Evolutionary conservation across 2,113 vertebrate species (phyloP), one percentile per base, ranked within the genome.

Genomic region (Scartelaos histophorus): DNA sequence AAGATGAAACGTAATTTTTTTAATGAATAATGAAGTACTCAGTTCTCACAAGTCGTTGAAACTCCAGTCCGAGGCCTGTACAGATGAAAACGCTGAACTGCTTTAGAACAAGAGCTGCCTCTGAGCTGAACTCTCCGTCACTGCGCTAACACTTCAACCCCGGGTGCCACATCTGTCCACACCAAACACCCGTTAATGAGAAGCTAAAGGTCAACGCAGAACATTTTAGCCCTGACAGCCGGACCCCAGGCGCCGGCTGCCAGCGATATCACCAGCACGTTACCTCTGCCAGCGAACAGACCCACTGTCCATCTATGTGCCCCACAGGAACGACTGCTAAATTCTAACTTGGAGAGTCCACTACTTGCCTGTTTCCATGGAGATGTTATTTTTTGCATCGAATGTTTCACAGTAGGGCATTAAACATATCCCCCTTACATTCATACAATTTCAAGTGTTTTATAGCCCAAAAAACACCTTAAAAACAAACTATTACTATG

Each of bases 161-260:
- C 25, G 54, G 73, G 35, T 46, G 51, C 76, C 79, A 80, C 89
- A 91, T 82, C 79, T 88, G 87, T 84, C 57, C 34, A 29, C 66
- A 70, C 1, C 0, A 75, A 81, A 80, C 66, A 25, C 66, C n/a
- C 81, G 82, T 79, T 87, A 92, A 91, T 89, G 70, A 81, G 85
- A 84, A 73, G 69, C 76, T 67, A 92, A 93, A 94, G 92, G 92
- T 94, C 91, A 93, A 64, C 38, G 74, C 74, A 69, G 82, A 88
- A 90, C 81, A 86, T 82, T 86, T 69, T 58, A 76, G 84, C 78
- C 85, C 67, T 43, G 76, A 74, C 68, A 76, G 83, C 73, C 49
- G 15, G 15, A 46, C 77, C 87, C 82, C 61, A 17, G 74, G 77
- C 73, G 84, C 81, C 69, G 11, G 13, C 46, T 56, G 66, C 60